Conservation (phyloP, 2,797 vertebrate genomes). For the Manis javanica region DNA sequence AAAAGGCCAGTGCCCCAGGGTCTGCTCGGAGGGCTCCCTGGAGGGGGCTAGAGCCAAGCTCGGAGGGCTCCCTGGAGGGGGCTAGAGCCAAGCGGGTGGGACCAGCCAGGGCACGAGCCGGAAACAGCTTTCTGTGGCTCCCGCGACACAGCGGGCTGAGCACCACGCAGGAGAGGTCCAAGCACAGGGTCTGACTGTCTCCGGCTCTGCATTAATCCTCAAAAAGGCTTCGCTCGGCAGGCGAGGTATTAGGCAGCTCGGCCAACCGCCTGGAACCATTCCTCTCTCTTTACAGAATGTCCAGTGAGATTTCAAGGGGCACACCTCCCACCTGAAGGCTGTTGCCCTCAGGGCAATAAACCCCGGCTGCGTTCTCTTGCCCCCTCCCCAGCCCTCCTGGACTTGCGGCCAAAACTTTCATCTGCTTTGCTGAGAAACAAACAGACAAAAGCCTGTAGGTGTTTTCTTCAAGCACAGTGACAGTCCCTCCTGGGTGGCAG, state of each 20-base stretch:
- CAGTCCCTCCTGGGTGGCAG: conserved; percentile 82
- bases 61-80: background rate
- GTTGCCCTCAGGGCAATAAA: conserved; percentile 86
- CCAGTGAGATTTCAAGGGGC: conserved; percentile 85
- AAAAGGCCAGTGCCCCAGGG: background rate
- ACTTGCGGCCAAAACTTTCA: conserved; percentile 82
- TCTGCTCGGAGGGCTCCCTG: background rate
- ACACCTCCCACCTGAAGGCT: conserved; percentile 84
- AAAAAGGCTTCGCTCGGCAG: conserved; percentile 77
- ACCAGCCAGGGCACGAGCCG: background rate
- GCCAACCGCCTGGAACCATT: conserved; percentile 82
- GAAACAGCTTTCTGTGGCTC: background rate
- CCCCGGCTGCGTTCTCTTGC: conserved; percentile 76
- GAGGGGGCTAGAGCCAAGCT: background rate
- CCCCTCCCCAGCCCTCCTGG: conserved; percentile 6
- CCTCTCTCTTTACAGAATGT: conserved; percentile 84
- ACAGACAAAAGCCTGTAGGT: conserved; percentile 70
- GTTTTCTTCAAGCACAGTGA: conserved; percentile 79
- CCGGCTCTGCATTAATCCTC: conserved; percentile 70
- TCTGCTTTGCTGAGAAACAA: conserved; percentile 83
- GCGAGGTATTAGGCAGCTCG: conserved; percentile 78
- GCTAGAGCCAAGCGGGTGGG: accelerated
- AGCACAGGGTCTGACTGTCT: conserved; percentile 50
- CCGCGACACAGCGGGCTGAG: background rate
- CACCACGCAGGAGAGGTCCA: conserved; percentile 12